Percentiles rank a stretch among this genome's conserved stretches.
Evolutionary conservation across 2,888 invertebrate genomes (phyloP).

Genomic region (Coelogynopora nodosa): DNA sequence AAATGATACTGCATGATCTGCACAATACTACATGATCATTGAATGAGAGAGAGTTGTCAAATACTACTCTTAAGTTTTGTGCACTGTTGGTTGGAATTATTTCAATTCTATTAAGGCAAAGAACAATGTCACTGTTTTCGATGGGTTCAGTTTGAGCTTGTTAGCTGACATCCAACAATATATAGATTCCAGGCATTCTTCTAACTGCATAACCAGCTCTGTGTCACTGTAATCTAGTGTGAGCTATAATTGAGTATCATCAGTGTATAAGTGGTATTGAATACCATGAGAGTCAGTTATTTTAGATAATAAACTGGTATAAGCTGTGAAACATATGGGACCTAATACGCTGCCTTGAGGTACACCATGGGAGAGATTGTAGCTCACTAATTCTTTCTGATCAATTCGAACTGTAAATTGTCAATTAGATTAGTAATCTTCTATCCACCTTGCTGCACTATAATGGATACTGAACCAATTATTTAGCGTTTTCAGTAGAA

Average conservation of each 20-base stretch:
- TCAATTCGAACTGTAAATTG: neutral
- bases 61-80: neutral
- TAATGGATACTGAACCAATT: neutral
- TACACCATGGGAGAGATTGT: neutral
- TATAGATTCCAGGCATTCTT: neutral
- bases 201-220: neutral
- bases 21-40: neutral
- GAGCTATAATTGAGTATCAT: neutral
- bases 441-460: neutral
- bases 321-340: neutral
- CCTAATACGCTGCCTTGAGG: neutral
- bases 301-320: neutral
- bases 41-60: too few species aligned
- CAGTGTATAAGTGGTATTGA: neutral
- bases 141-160: neutral
- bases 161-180: neutral
- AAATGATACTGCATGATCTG: neutral
- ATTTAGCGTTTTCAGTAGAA: neutral
- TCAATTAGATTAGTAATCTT: neutral
- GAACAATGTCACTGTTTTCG: neutral
- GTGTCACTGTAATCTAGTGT: neutral
- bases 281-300: neutral
- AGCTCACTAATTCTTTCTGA: neutral
- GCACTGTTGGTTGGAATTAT: neutral
- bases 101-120: neutral